Evolutionary conservation across 2,888 invertebrate species (phyloP).

Genomic region (Dinocampus coccinellae): DNA sequence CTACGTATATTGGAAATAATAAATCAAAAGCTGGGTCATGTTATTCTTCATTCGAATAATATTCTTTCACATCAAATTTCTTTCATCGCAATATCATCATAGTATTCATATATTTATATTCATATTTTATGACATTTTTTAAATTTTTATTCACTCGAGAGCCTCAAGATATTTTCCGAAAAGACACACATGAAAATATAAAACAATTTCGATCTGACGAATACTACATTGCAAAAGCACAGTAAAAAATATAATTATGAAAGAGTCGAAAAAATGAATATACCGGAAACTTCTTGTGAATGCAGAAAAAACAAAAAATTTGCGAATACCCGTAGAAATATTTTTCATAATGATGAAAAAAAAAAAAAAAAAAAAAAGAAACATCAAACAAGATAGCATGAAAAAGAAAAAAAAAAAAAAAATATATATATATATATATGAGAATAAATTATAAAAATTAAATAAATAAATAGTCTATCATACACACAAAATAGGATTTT

Average conservation of each 20-base stretch:
- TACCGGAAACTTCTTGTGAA: not conserved
- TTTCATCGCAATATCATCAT: not conserved
- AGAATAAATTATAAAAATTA: too few relatives aligned
- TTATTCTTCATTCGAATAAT: not conserved
- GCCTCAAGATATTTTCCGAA: not conserved
- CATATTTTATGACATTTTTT: not conserved
- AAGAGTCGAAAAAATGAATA: not conserved
- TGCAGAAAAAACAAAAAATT: not conserved
- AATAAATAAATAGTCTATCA: too few relatives aligned
- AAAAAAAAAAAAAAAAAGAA: too few relatives aligned
- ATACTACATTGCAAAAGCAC: not conserved
- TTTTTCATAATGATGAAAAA: too few relatives aligned
- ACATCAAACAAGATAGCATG: too few relatives aligned
- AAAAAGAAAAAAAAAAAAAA: too few relatives aligned
- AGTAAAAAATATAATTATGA: not conserved
- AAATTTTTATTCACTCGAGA: not conserved
- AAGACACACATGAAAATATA: not conserved
- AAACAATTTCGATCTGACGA: not conserved
- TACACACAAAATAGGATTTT: too few relatives aligned
- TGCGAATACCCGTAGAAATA: too few relatives aligned
- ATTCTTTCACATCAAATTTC: not conserved
- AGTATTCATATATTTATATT: not conserved
- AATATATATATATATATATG: too few relatives aligned
- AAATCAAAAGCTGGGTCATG: not conserved
- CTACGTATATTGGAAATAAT: not conserved